Percentiles rank a stretch among this genome's conserved stretches.
Evolutionary conservation across 2,797 vertebrate species (phyloP).

Genomic region (Crax fasciolata): DNA sequence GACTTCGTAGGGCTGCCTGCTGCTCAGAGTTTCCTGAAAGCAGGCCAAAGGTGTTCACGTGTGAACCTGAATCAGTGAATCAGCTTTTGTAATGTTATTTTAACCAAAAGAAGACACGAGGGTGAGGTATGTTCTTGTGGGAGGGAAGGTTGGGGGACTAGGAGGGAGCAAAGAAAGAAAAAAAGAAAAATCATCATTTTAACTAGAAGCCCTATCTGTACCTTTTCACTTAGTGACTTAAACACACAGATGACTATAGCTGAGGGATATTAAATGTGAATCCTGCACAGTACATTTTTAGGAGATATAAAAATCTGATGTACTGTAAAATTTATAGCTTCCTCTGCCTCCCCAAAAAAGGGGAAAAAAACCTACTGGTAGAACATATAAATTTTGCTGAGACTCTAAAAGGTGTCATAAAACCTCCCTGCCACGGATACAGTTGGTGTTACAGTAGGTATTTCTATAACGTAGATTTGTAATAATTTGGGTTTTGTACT

Average conservation of each 20-base stretch:
- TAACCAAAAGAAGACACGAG: background rate
- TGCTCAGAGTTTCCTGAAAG: slow-evolving; percentile 20
- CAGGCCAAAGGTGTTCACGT: background rate
- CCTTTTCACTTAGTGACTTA: slow-evolving; percentile 72
- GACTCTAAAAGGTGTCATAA: slow-evolving; percentile 82
- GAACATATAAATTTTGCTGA: slow-evolving; percentile 81
- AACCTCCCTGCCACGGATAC: slow-evolving; percentile 79
- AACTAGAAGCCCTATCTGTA: slow-evolving; percentile 53
- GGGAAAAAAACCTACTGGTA: slow-evolving; percentile 68
- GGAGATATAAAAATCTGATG: slow-evolving; percentile 80
- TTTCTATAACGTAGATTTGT: slow-evolving; percentile 73
- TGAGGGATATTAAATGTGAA: slow-evolving; percentile 73
- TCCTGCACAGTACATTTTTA: slow-evolving; percentile 76
- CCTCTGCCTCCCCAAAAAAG: slow-evolving; percentile 49
- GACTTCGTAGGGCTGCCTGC: background rate
- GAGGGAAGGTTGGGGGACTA: background rate
- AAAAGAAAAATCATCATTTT: slow-evolving; percentile 34
- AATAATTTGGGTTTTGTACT: slow-evolving; percentile 80
- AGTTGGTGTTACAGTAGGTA: slow-evolving; percentile 76
- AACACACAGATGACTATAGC: slow-evolving; percentile 73
- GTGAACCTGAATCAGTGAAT: background rate
- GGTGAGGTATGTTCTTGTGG: background rate
- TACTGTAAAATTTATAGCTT: slow-evolving; percentile 81
- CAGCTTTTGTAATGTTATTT: slow-evolving; percentile 15
- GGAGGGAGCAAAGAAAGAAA: background rate